Evolutionary conservation across 2,888 invertebrate species (phyloP), one percentile per base, ranked within the genome.

Genomic region (Empis stercorea): DNA sequence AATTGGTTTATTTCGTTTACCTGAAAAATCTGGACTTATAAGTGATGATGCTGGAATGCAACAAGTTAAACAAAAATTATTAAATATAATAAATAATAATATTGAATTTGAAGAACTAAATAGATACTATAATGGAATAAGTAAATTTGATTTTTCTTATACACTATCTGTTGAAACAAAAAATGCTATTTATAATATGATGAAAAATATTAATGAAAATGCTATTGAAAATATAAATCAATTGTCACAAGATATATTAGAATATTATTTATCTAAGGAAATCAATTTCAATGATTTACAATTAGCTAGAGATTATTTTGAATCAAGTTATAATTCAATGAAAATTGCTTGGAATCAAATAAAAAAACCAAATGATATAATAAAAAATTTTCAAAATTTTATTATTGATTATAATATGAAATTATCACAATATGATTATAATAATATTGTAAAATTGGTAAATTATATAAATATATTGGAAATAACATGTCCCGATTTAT

Each of bases 91-190:
- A 2, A 9, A 48, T 2, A 13, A 43, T 9, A 47, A 41, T 2
- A 13, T 37, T 14, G 9, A n/a, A 14, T 50, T 30, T 20, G 13
- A 30, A 1, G 13, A n/a, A 10, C 39, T 38, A 7, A 20, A 47
- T 16, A 38, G 40, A 11, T n/a, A n/a, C n/a, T n/a, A n/a, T n/a
- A n/a, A n/a, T n/a, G n/a, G n/a, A n/a, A n/a, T n/a, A n/a, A n/a
- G n/a, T n/a, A n/a, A n/a, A n/a, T 15, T 9, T n/a, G 47, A 50
- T 42, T 45, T 50, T 38, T 43, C 45, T 10, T 47, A 45, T 27
- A 30, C 50, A n/a, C 37, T 50, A 30, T 50, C 50, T 4, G 44
- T 20, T 6, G 34, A 43, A 23, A 45, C 50, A 1, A 42, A 47
- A 45, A 44, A 37, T 45, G 11, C 15, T n/a, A 43, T 45, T 2